These are phyloP conservation scores for Hecatera dysodea DNA, from an alignment of 2,888 invertebrate genomes.

Conservation along the genomic window DNA sequence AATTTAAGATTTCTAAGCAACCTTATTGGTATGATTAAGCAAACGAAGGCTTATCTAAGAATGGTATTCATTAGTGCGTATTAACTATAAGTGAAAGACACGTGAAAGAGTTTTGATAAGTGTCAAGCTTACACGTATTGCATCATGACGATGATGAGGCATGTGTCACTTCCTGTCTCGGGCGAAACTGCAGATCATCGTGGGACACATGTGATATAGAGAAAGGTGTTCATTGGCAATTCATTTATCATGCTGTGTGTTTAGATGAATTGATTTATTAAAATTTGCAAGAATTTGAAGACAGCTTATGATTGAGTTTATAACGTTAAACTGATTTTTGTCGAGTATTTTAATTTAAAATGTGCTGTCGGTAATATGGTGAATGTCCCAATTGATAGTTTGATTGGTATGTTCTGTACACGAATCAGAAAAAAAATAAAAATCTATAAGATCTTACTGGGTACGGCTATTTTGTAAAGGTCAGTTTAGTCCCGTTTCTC, in stretches of 20 bases:
- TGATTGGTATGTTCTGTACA: too few species aligned
- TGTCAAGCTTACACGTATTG: constrained; percentile 33
- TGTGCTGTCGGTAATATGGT: neutral
- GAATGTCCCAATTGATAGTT: neutral
- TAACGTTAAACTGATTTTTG: neutral
- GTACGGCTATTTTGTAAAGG: constrained; percentile 14
- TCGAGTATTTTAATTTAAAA: neutral
- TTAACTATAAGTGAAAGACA: constrained; percentile 33
- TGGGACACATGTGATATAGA: constrained; percentile 28
- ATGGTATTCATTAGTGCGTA: neutral
- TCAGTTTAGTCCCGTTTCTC: constrained; percentile 16
- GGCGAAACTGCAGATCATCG: constrained; percentile 51
- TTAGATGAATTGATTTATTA: constrained; percentile 12
- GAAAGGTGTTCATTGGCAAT: constrained; percentile 43
- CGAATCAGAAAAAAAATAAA: neutral
- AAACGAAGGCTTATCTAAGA: constrained; percentile 14
- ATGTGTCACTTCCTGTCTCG: constrained; percentile 39
- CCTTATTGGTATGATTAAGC: neutral
- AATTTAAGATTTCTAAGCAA: neutral
- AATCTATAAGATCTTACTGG: neutral
- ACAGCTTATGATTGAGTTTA: neutral
- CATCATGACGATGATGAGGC: constrained; percentile 41
- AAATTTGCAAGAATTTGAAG: neutral
- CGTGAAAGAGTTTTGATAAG: constrained; percentile 24
- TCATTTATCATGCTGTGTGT: constrained; percentile 9